Evolutionary conservation across 2,888 invertebrate genomes (phyloP).

Genomic region (Luperina nickerlii): DNA sequence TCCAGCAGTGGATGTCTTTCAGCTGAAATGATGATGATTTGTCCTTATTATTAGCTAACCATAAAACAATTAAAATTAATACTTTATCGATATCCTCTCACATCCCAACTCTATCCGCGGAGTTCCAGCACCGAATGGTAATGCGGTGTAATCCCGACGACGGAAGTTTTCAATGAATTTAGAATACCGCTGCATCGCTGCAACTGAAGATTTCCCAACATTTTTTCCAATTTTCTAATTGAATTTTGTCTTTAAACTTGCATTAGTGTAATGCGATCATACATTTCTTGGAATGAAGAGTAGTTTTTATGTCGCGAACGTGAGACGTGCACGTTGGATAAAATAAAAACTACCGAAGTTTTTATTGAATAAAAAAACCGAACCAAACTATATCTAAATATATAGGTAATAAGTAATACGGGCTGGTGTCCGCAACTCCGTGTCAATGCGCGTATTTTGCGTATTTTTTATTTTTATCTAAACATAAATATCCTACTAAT

Average conservation of each 20-base stretch:
- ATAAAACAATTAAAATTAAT: background rate
- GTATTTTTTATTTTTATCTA: too few relatives aligned
- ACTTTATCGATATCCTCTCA: constrained; percentile 55
- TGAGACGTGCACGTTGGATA: background rate
- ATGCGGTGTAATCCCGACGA: constrained; percentile 75
- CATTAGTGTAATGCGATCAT: background rate
- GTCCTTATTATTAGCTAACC: too few relatives aligned
- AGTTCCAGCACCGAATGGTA: constrained; percentile 77
- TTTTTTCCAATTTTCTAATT: constrained; percentile 59
- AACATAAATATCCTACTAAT: too few relatives aligned
- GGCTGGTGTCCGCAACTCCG: too few relatives aligned
- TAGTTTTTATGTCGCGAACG: background rate
- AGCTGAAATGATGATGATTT: background rate
- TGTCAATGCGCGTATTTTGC: too few relatives aligned
- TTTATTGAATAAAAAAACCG: background rate
- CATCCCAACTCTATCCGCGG: constrained; percentile 60
- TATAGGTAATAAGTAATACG: too few relatives aligned
- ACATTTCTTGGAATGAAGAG: background rate
- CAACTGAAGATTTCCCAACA: constrained; percentile 55
- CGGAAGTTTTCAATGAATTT: constrained; percentile 81
- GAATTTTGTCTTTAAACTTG: constrained; percentile 49
- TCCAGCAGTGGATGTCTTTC: too few relatives aligned
- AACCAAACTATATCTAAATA: too few relatives aligned
- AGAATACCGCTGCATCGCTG: constrained; percentile 72
- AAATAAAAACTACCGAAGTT: too few relatives aligned